These are phyloP conservation scores for Clarias batrachus DNA, from an alignment of 2,113 vertebrate species.

Conservation along the genomic window DNA sequence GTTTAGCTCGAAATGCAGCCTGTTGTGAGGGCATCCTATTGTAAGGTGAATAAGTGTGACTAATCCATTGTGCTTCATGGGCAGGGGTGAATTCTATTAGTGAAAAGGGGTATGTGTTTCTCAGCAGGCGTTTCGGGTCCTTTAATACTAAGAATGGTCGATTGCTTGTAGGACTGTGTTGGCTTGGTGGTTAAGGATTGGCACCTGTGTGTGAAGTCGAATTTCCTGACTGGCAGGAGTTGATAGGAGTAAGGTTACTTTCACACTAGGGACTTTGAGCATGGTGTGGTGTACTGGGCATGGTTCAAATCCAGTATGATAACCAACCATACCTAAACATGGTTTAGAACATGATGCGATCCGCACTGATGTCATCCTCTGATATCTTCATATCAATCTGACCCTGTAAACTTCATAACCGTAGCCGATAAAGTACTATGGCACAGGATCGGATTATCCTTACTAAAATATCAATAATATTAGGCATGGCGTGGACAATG, in stretches of 20 bases:
- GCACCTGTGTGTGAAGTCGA: not conserved
- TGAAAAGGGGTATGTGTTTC: not conserved
- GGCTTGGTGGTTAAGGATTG: not conserved
- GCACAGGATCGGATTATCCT: too few relatives aligned
- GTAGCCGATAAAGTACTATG: too few relatives aligned
- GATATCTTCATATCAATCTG: too few relatives aligned
- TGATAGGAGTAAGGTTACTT: not conserved
- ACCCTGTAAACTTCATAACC: too few relatives aligned
- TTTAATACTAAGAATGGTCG: not conserved
- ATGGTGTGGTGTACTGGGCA: too few relatives aligned
- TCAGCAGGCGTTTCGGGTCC: not conserved
- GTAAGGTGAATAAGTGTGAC: slow-evolving; percentile 14
- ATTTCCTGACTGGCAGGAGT: not conserved
- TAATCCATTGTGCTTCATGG: not conserved
- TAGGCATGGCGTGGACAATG: too few relatives aligned
- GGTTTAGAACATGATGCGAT: too few relatives aligned
- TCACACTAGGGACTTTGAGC: too few relatives aligned
- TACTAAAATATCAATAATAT: too few relatives aligned
- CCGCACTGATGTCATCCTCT: too few relatives aligned
- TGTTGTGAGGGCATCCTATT: slow-evolving; percentile 6
- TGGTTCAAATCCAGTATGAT: not conserved
- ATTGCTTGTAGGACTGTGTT: not conserved
- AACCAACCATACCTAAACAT: too few relatives aligned
- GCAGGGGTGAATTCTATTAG: not conserved
- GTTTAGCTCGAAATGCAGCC: not conserved